These are phyloP conservation scores for Buathra laborator DNA, from an alignment of 2,888 invertebrate genomes.

Conservation along the genomic window DNA sequence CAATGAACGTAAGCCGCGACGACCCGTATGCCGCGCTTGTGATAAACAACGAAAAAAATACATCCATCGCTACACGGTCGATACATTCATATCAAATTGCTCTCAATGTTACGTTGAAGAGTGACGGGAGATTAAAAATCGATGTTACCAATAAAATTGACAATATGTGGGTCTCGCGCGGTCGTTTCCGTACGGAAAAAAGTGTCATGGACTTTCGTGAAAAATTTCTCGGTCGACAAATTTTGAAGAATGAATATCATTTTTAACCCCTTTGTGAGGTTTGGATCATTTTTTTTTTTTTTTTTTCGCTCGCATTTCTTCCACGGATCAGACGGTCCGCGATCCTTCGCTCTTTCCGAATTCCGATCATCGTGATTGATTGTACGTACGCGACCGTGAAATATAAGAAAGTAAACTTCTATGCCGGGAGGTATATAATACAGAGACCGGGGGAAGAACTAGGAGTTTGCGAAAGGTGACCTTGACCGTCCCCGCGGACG, in stretches of 20 bases:
- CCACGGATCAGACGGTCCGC: not conserved
- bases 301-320: not conserved
- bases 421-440: not conserved
- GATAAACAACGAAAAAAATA: not conserved
- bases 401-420: conserved; percentile 16
- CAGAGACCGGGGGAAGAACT: not conserved
- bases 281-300: not conserved
- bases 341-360: not conserved
- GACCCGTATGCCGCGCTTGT: not conserved
- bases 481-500: conserved; percentile 17
- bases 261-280: not conserved
- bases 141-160: too few relatives aligned
- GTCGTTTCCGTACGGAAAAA: not conserved
- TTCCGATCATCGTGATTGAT: conserved; percentile 53
- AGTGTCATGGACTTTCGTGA: conserved; percentile 1
- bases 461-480: conserved; percentile 6
- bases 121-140: not conserved
- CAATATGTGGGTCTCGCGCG: too few relatives aligned
- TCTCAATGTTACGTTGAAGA: not conserved
- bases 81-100: not conserved
- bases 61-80: not conserved
- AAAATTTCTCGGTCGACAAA: not conserved
- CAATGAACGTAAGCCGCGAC: not conserved
- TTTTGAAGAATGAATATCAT: conserved; percentile 1
- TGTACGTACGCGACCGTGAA: conserved; percentile 24